Base-by-base conservation (phyloP, 2,113 vertebrate species). In the Ptychochromis oligacanthus region DNA sequence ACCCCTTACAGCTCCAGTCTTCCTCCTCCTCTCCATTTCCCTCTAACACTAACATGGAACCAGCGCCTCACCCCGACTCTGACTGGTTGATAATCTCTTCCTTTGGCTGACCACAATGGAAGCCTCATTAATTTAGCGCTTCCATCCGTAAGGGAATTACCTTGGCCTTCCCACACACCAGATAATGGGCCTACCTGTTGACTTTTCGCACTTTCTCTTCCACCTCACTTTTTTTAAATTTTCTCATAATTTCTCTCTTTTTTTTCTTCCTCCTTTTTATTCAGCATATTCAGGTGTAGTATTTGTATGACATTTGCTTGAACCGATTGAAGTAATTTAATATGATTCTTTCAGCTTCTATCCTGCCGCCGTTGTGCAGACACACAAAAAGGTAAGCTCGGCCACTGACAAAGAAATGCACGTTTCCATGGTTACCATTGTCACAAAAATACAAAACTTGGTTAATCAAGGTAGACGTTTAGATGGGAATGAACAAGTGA, bases 61-160 rank as follows among this genome's bases (percentile, higher is more conserved):
- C 86, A 79, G 80, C 49, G 81, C 82, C 58, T 31, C 85, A 81
- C 70, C 6, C 75, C 4, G 43, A 83, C 84, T 76, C 61, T 75
- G 83, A 54, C 26, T 72, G 67, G 70, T 91, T 90, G 79, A 93
- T 92, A 92, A 87, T 74, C 87, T 85, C 85, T 40, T 91, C 91
- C 88, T 89, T 13, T 83, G 81, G 80, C 77, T 57, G 38, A 74
- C 85, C 62, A 46, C 70, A 62, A 85, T 82, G 56, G 74, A 91
- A 88, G 88, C 75, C 87, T 91, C 79, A 87, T 92, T 80, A 85
- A 86, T 83, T 90, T 79, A 93, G 75, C 15, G 38, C 75, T 62
- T 84, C 82, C 54, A 76, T 87, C 75, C 6, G 14, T 74, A 13
- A 28, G 70, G 85, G 65, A 90, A 91, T 88, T 56, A 82, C 74